Percentiles rank a stretch among this genome's conserved stretches.
Evolutionary conservation across 2,888 invertebrate species (phyloP).

Genomic region (Drosophila helvetica): DNA sequence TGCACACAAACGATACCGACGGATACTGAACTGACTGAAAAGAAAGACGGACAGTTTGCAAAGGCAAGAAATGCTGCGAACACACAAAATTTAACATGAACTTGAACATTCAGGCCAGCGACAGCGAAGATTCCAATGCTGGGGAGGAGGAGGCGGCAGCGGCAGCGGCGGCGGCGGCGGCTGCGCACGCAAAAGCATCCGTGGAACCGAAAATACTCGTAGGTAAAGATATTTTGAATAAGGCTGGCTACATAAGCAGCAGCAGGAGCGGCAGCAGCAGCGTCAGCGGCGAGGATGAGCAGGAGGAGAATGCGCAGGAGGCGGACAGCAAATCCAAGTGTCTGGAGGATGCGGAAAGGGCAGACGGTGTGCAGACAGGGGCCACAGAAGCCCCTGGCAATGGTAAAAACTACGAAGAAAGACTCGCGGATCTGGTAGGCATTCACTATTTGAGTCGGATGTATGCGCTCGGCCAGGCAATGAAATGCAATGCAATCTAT

Average conservation of each 20-base stretch:
- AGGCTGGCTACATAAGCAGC: conserved; percentile 84
- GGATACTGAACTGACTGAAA: conserved; percentile 5
- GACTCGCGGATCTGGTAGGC: conserved; percentile 80
- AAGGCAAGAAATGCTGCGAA: conserved; percentile 28
- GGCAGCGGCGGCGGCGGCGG: conserved; percentile 51
- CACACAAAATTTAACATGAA: conserved; percentile 59
- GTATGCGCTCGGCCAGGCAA: conserved; percentile 51
- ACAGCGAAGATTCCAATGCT: conserved; percentile 76
- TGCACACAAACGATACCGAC: conserved; percentile 28
- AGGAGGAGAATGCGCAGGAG: conserved; percentile 83
- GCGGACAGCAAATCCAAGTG: not conserved
- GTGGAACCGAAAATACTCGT: conserved; percentile 45
- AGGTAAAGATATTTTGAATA: conserved; percentile 74
- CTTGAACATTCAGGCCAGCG: conserved; percentile 82
- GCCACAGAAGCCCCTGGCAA: conserved; percentile 38
- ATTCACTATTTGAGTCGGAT: conserved; percentile 51
- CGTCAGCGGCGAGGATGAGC: conserved; percentile 70
- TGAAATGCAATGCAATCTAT: conserved; percentile 52
- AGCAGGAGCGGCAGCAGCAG: conserved; percentile 27
- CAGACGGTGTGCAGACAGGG: conserved; percentile 10
- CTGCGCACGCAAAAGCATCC: conserved; percentile 55
- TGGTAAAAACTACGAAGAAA: conserved; percentile 82
- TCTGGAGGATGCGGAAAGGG: conserved; percentile 1
- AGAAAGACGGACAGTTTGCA: conserved; percentile 43
- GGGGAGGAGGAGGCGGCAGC: conserved; percentile 56